These are phyloP conservation scores for Astreopora myriophthalma DNA, from an alignment of 64 coral and sea anemone species.

Conservation along the genomic window DNA sequence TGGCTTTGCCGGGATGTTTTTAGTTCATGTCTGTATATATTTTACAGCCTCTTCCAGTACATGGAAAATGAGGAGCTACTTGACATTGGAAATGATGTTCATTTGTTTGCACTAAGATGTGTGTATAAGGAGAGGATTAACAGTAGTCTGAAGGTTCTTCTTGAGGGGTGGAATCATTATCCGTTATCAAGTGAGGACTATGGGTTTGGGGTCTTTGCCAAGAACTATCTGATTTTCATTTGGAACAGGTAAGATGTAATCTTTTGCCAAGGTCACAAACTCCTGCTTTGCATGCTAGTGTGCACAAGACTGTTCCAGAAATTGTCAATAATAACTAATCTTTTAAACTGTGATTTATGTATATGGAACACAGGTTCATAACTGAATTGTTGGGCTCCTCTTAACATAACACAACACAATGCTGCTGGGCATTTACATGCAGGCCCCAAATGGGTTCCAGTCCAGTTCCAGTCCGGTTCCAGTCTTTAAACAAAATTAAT, in stretches of 20 bases:
- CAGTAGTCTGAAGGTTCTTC: slow-evolving; percentile 36
- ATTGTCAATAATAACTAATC: slow-evolving; percentile 3
- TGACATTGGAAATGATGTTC: slow-evolving; percentile 49
- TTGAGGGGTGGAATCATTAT: slow-evolving; percentile 35
- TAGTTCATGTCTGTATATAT: slow-evolving; percentile 46
- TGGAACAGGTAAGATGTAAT: background rate
- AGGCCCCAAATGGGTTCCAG: no score
- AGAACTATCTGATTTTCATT: background rate
- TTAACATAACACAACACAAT: background rate
- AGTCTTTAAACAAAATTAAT: no score
- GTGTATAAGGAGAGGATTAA: slow-evolving; percentile 35
- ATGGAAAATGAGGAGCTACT: slow-evolving; percentile 34
- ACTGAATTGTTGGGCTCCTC: background rate
- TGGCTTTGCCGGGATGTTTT: slow-evolving; percentile 53
- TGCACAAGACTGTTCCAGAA: background rate
- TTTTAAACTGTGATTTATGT: background rate
- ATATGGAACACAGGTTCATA: background rate
- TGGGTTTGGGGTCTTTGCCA: slow-evolving; percentile 29
- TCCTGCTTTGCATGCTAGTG: background rate
- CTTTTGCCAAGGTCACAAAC: background rate
- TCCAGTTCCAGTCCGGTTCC: no score
- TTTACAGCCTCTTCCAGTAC: slow-evolving; percentile 32
- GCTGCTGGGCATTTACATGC: no score
- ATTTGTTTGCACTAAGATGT: slow-evolving; percentile 40
- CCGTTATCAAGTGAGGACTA: slow-evolving; percentile 17